Evolutionary conservation across 1,140 invertebrate species (phyloP).

Genomic region (Philotrypesis tridentata): DNA sequence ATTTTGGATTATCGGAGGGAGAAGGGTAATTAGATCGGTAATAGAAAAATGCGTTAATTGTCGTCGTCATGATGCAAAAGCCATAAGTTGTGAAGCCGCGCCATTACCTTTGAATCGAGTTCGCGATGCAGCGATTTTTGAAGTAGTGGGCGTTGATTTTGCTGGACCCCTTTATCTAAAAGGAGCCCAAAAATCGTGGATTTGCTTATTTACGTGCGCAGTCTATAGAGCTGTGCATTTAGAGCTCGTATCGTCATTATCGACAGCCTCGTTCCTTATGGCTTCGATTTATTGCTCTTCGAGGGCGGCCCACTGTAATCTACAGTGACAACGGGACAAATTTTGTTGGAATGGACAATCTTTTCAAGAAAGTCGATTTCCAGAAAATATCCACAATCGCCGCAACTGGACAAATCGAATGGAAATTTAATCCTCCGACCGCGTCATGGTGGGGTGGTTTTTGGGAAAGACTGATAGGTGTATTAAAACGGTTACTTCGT

Average conservation of each 20-base stretch:
- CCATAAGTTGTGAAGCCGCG: constrained; percentile 46
- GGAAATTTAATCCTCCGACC: background rate
- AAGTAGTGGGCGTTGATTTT: constrained; percentile 16
- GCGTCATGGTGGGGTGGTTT: background rate
- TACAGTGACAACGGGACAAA: constrained; percentile 67
- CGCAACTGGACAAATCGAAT: background rate
- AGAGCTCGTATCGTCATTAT: too few species aligned
- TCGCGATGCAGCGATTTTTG: constrained; percentile 29
- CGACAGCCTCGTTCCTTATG: too few species aligned
- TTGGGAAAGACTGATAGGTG: background rate
- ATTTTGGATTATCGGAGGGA: background rate
- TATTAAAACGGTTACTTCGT: constrained; percentile 50
- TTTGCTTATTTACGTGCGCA: background rate
- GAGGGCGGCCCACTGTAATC: constrained; percentile 57
- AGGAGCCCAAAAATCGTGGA: constrained; percentile 14
- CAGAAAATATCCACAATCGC: background rate
- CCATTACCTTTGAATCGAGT: constrained; percentile 52
- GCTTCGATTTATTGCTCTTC: constrained; percentile 49
- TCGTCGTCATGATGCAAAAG: background rate
- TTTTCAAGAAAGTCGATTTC: background rate
- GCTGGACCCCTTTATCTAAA: constrained; percentile 10
- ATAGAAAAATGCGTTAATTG: background rate
- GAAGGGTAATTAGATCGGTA: background rate
- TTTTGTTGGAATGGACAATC: constrained; percentile 58
- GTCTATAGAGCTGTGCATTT: too few species aligned